Evolutionary conservation across 2,113 vertebrate genomes (phyloP).

Genomic region (Anhinga rufa): DNA sequence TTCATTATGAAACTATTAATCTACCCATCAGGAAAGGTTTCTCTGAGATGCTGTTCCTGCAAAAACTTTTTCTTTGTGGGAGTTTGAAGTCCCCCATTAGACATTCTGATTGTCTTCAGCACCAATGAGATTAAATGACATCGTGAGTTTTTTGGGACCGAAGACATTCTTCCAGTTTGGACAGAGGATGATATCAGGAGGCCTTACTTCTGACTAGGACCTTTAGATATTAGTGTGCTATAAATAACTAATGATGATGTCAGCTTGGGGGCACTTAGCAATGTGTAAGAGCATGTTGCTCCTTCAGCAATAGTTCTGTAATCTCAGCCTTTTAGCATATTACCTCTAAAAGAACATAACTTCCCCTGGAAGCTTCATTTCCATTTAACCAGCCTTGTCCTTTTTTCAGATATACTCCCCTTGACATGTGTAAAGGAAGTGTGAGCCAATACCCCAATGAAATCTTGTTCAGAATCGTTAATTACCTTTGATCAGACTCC

Average conservation of each 20-base stretch:
- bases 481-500: conserved; percentile 47
- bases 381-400: conserved; percentile 27
- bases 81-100: not conserved
- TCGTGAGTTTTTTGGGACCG: not conserved
- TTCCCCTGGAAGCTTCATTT: conserved; percentile 40
- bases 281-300: not conserved
- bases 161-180: not conserved
- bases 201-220: not conserved
- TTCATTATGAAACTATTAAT: not conserved
- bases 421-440: conserved; percentile 46
- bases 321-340: conserved; percentile 28
- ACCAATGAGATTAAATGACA: not conserved
- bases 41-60: not conserved
- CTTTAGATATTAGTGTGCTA: not conserved
- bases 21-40: not conserved
- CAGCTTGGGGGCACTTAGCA: conserved; percentile 15
- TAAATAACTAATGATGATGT: conserved; percentile 49
- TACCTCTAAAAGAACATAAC: conserved; percentile 29
- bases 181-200: not conserved
- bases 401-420: not conserved
- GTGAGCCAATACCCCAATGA: conserved; percentile 19
- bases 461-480: conserved; percentile 32
- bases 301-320: conserved; percentile 41
- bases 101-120: not conserved
- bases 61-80: not conserved